phyloP scores from a whole-genome alignment of 2,797 vertebrate species.

The Apogon hyalosoma region DNA sequence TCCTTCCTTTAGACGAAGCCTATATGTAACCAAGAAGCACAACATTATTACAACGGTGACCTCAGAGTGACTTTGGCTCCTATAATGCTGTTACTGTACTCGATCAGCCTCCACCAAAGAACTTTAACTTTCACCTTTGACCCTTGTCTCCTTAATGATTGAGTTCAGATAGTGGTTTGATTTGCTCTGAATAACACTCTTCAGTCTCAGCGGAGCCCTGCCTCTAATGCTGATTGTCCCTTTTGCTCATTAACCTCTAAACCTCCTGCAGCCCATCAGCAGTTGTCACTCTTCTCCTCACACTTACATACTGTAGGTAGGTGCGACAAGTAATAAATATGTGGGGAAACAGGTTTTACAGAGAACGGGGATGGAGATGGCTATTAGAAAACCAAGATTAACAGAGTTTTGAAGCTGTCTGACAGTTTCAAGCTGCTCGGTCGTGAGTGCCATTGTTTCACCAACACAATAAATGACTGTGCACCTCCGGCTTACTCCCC shows the following conservation, averaged over 20 bases:
- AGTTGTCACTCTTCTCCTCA: slow-evolving; percentile 7
- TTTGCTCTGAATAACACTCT: slow-evolving; percentile 38
- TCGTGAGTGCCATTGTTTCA: slow-evolving; percentile 55
- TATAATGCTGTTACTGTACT: slow-evolving; percentile 33
- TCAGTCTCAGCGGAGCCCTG: slow-evolving; percentile 24
- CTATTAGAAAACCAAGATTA: slow-evolving; percentile 27
- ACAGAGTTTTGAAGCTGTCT: slow-evolving; percentile 25
- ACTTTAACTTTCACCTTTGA: slow-evolving; percentile 39
- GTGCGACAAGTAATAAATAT: slow-evolving; percentile 32
- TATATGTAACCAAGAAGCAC: slow-evolving; percentile 9
- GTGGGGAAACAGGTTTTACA: slow-evolving; percentile 62
- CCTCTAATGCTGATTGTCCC: slow-evolving; percentile 14
- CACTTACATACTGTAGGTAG: not conserved
- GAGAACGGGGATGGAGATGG: slow-evolving; percentile 8
- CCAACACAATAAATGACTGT: slow-evolving; percentile 25
- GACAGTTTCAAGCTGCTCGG: slow-evolving; percentile 44
- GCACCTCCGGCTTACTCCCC: slow-evolving; percentile 2
- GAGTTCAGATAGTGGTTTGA: slow-evolving; percentile 43
- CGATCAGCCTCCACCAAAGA: slow-evolving; percentile 12
- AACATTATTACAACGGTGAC: not conserved
- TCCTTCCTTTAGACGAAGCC: slow-evolving; percentile 3
- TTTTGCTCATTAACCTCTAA: slow-evolving; percentile 33
- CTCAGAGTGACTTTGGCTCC: slow-evolving; percentile 9
- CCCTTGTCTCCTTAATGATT: slow-evolving; percentile 32
- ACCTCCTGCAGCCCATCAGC: slow-evolving; percentile 27